phyloP scores from a whole-genome alignment of 1,140 invertebrate genomes.

The Oreohelix idahoensis region DNA sequence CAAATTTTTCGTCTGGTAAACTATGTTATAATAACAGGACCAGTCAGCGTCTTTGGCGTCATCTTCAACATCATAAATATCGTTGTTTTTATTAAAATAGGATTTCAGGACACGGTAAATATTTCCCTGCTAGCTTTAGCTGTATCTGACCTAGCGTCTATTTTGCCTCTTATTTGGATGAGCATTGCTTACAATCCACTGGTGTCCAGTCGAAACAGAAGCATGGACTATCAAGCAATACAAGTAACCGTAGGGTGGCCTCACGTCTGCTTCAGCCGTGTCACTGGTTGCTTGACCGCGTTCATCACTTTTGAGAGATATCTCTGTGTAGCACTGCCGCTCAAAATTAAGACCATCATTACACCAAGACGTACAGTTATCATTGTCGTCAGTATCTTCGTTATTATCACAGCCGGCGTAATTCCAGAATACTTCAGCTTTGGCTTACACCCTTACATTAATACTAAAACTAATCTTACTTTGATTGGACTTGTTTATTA shows the following conservation, averaged over 20 bases:
- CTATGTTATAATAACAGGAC: too few species aligned
- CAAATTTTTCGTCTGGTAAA: too few species aligned
- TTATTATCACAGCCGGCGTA: constrained; percentile 5
- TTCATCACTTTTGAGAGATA: constrained; percentile 39
- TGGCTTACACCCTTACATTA: not conserved
- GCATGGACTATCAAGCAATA: constrained; percentile 19
- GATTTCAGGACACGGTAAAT: too few species aligned
- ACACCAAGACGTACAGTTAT: constrained; percentile 3
- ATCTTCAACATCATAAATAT: too few species aligned
- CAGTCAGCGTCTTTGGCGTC: too few species aligned
- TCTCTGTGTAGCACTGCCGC: constrained; percentile 21
- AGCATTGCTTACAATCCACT: not conserved
- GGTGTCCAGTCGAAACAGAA: not conserved
- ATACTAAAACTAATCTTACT: not conserved
- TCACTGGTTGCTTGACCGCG: constrained; percentile 21
- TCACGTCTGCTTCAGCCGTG: constrained; percentile 28
- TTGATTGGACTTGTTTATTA: not conserved
- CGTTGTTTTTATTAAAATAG: too few species aligned
- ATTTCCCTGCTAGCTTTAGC: not conserved
- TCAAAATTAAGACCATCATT: not conserved
- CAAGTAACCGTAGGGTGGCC: constrained; percentile 26
- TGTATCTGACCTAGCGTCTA: not conserved
- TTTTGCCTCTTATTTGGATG: not conserved
- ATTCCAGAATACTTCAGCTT: not conserved
- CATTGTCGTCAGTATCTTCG: constrained; percentile 15